Percentiles rank a stretch among this genome's conserved stretches.
Evolutionary conservation across 35 echinoderm and acorn worm species (phyloP).

Genomic region (Diadema setosum): DNA sequence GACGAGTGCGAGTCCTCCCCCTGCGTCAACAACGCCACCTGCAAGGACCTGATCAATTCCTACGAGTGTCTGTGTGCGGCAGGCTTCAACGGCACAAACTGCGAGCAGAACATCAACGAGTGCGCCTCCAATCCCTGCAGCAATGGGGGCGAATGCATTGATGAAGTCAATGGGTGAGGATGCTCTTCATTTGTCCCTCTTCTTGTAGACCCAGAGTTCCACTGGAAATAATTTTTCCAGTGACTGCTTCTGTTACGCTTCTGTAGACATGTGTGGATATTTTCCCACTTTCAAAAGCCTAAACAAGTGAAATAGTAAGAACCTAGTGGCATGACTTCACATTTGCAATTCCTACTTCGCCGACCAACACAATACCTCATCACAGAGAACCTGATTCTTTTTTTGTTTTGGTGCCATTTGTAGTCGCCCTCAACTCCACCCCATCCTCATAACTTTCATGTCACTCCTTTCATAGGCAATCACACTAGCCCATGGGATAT

Average conservation of each 20-base stretch:
- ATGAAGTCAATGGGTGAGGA: constrained; percentile 39
- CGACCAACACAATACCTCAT: no score
- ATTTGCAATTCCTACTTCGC: no score
- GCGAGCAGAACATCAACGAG: constrained; percentile 43
- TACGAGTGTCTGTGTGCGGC: constrained; percentile 11
- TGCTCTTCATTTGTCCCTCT: no score
- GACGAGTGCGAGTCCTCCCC: constrained; percentile 29
- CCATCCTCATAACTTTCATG: no score
- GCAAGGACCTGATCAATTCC: constrained; percentile 8
- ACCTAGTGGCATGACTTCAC: no score
- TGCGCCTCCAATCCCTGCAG: constrained; percentile 18
- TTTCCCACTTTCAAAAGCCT: neutral
- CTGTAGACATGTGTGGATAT: neutral
- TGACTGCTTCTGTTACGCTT: neutral
- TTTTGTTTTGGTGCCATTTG: no score
- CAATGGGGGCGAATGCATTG: constrained; percentile 23
- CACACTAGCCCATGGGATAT: no score
- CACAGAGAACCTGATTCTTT: no score
- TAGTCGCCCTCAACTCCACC: no score
- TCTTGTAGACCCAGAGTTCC: no score
- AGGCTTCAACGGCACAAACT: constrained; percentile 27
- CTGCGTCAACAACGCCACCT: constrained; percentile 54
- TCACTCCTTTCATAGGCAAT: no score
- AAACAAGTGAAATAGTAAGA: neutral
- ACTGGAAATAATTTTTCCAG: neutral